Conservation (phyloP, 1,140 invertebrate species). For the Cryptotermes secundus region DNA sequence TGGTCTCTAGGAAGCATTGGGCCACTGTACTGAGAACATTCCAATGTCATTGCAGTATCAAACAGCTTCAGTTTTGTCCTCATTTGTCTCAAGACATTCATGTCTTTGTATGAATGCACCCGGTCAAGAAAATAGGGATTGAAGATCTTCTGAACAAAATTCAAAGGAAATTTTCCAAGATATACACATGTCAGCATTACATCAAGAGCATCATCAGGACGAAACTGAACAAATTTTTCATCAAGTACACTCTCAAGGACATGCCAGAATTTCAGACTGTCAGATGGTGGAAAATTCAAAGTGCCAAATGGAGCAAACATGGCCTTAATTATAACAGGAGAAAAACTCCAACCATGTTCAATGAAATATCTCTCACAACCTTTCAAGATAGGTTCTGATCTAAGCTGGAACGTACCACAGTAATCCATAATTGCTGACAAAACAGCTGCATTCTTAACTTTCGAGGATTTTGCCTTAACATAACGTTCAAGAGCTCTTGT, state of each 20-base stretch:
- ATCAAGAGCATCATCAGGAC: slow-evolving; percentile 58
- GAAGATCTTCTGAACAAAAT: slow-evolving; percentile 63
- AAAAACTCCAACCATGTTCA: slow-evolving; percentile 51
- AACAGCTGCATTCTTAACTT: slow-evolving; percentile 55
- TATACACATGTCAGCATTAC: slow-evolving; percentile 66
- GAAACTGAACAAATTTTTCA: slow-evolving; percentile 60
- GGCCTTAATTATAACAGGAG: slow-evolving; percentile 55
- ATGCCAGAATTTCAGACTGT: slow-evolving; percentile 59
- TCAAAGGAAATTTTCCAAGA: slow-evolving; percentile 62
- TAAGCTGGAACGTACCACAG: slow-evolving; percentile 58
- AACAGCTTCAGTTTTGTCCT: slow-evolving; percentile 60
- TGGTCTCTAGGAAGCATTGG: slow-evolving; percentile 59
- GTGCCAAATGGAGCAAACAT: slow-evolving; percentile 63
- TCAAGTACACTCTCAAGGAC: slow-evolving; percentile 56
- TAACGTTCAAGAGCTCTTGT: slow-evolving; percentile 62
- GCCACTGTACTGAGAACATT: slow-evolving; percentile 59
- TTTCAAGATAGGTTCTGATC: slow-evolving; percentile 59
- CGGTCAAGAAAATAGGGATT: slow-evolving; percentile 62
- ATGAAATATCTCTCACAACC: slow-evolving; percentile 59
- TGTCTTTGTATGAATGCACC: slow-evolving; percentile 50
- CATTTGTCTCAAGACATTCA: slow-evolving; percentile 40
- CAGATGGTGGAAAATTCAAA: slow-evolving; percentile 59
- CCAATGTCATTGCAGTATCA: slow-evolving; percentile 64
- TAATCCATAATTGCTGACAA: slow-evolving; percentile 63
- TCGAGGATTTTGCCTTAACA: slow-evolving; percentile 53